A percentile compares a stretch with the other conserved stretches of the same genome.
Evolutionary conservation across 1,140 invertebrate genomes (phyloP).

Genomic region (Drosophila yakuba): DNA sequence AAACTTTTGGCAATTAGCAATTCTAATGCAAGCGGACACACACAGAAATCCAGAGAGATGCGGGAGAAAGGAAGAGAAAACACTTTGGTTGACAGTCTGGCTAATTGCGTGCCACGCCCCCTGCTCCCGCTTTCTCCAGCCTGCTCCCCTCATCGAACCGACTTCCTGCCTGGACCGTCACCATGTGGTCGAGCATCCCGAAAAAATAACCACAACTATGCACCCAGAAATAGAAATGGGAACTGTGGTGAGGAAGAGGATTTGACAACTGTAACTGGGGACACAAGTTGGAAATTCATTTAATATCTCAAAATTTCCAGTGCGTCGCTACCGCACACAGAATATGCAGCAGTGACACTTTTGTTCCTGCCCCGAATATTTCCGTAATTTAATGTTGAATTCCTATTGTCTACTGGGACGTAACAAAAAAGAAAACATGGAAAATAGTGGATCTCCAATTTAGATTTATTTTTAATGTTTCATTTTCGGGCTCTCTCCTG

Average conservation of each 20-base stretch:
- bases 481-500: conserved; percentile 24
- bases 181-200: conserved; percentile 39
- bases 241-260: neutral
- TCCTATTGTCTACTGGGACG: conserved; percentile 48
- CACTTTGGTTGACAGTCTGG: conserved; percentile 76
- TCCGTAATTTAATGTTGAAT: conserved; percentile 62
- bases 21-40: conserved; percentile 67
- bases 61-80: conserved; percentile 44
- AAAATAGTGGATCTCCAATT: conserved; percentile 52
- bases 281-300: conserved; percentile 72
- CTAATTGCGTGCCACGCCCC: conserved; percentile 72
- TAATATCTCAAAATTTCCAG: conserved; percentile 64
- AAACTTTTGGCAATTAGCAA: conserved; percentile 79
- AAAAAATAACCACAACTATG: conserved; percentile 66
- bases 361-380: conserved; percentile 28
- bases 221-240: conserved; percentile 13
- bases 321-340: conserved; percentile 12
- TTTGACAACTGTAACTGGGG: conserved; percentile 55
- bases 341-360: conserved; percentile 28
- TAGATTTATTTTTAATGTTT: conserved; percentile 78
- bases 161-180: conserved; percentile 39
- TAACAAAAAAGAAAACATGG: conserved; percentile 16
- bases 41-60: neutral
- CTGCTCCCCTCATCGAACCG: conserved; percentile 27
- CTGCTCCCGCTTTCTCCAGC: neutral